A percentile compares a stretch with the other conserved stretches of the same genome.
Evolutionary conservation across 2,888 invertebrate species (phyloP).

Genomic region (Tiliacea aurago): DNA sequence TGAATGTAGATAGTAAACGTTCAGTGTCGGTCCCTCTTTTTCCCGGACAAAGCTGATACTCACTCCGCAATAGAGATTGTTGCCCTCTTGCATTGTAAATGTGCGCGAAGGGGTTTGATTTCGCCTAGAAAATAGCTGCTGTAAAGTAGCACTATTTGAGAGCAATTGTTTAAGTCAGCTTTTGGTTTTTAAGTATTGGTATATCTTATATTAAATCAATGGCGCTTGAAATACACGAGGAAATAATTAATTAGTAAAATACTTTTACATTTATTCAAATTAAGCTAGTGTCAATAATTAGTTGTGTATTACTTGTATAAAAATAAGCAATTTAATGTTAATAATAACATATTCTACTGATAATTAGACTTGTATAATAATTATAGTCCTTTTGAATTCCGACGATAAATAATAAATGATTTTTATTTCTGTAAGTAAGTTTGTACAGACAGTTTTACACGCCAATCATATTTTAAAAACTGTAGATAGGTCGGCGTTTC

Average conservation of each 20-base stretch:
- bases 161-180: background rate
- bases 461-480: no score
- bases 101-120: constrained; percentile 29
- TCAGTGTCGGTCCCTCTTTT: constrained; percentile 1
- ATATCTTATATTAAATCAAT: background rate
- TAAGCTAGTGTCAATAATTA: no score
- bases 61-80: constrained; percentile 15
- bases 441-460: no score
- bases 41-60: constrained; percentile 29
- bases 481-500: no score
- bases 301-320: no score
- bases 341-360: no score
- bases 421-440: no score
- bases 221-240: background rate
- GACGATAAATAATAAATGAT: no score
- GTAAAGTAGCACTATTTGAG: constrained; percentile 8
- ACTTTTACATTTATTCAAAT: background rate
- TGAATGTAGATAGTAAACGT: constrained; percentile 16
- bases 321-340: no score
- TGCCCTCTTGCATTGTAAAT: constrained; percentile 35
- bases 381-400: no score
- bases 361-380: no score
- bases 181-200: background rate
- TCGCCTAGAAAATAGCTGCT: constrained; percentile 14
- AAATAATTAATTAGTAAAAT: background rate